Conservation (phyloP, 2,797 vertebrate species). For the Clarias fuscus region DNA sequence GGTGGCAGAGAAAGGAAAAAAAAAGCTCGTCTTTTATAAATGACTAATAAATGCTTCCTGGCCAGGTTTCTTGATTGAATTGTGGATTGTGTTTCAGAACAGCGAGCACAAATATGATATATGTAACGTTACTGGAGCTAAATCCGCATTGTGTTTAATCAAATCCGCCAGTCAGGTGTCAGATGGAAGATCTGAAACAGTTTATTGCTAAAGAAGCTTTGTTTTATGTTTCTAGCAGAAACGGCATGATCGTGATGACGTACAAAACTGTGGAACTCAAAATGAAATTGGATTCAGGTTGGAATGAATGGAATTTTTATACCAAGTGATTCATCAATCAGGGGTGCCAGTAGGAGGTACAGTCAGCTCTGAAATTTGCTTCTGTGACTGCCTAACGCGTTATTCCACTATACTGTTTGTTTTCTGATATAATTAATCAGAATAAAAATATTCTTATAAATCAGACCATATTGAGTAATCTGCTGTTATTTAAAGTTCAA, state of each 20-base stretch:
- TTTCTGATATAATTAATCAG: not conserved
- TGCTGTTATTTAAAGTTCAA: not conserved
- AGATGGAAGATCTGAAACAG: not conserved
- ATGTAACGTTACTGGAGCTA: not conserved
- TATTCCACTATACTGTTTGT: not conserved
- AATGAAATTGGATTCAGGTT: not conserved
- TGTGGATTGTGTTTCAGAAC: not conserved
- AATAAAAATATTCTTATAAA: not conserved
- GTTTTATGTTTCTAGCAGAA: not conserved
- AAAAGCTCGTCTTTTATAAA: constrained; percentile 2
- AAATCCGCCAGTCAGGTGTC: not conserved
- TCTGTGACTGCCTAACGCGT: not conserved
- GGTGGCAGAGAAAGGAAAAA: not conserved
- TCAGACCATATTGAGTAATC: no score
- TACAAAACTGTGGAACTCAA: not conserved
- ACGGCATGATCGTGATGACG: no score
- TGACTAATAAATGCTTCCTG: constrained; percentile 24
- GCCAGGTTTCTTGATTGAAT: constrained; percentile 5
- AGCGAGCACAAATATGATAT: not conserved
- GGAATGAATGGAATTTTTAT: not conserved
- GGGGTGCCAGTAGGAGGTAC: not conserved
- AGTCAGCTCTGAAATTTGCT: not conserved
- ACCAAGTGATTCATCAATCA: not conserved
- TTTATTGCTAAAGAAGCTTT: not conserved
- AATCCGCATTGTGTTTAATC: not conserved